These are phyloP conservation scores for Gallinago jamesoni DNA, from an alignment of 2,113 vertebrate genomes.

Conservation along the genomic window DNA sequence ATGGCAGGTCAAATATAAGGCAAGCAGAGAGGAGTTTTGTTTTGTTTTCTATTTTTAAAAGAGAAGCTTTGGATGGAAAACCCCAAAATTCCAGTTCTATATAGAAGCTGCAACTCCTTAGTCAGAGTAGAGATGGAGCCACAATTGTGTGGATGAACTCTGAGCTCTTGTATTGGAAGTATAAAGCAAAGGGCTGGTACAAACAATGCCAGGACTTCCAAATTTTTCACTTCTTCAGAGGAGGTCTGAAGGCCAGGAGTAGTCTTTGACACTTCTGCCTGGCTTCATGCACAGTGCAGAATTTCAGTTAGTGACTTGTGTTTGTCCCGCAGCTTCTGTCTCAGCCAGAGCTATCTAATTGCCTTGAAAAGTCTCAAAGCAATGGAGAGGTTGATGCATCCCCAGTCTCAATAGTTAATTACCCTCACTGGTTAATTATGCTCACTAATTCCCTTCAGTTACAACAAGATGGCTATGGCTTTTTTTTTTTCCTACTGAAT, in stretches of 20 bases:
- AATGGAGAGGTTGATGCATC: not conserved
- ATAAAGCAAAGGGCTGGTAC: not conserved
- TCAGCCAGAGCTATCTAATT: not conserved
- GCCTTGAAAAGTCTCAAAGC: not conserved
- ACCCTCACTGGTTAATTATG: not conserved
- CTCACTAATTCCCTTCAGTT: not conserved
- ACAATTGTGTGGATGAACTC: not conserved
- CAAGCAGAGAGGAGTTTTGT: not conserved
- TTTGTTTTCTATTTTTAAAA: not conserved
- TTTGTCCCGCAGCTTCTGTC: not conserved
- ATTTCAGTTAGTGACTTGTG: not conserved
- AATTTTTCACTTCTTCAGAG: not conserved
- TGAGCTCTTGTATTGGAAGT: not conserved
- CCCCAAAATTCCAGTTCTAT: not conserved
- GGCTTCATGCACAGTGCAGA: not conserved
- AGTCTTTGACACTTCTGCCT: not conserved
- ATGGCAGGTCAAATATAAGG: not conserved
- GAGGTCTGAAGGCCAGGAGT: not conserved
- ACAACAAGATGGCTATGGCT: not conserved
- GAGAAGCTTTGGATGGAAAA: not conserved
- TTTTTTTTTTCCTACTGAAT: not conserved
- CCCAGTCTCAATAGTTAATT: not conserved
- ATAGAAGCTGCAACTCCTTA: not conserved
- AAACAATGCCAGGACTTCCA: not conserved
- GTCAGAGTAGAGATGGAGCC: not conserved